Base-by-base conservation (phyloP, 53 echinoderm and acorn worm species). In the Zoroaster sp. region DNA sequence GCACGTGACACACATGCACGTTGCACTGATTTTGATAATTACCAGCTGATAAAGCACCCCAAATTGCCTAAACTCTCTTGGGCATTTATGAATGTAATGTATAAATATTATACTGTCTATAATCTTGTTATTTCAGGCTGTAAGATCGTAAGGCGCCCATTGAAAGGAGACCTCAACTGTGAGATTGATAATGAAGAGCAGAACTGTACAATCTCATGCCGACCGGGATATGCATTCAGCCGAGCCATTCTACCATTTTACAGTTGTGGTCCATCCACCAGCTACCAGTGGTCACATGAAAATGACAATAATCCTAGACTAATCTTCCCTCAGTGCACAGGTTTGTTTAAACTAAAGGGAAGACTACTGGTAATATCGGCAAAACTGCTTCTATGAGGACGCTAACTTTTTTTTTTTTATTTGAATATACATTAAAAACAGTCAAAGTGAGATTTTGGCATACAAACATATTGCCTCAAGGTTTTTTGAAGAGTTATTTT, bases 251-350 rank as follows among this genome's bases (percentile, higher is more conserved):
- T 42, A 35, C 53, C 53, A 39, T 30, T 20, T 32, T 93, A 93
- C 63, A 33, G 17, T 14, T 93, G 93, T 72, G 93, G 93, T 20
- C 76, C 74, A 25, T 41, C 55, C 7, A 45, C 86, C 18, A 83
- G 85, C 78, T 93, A 85, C 72, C 20, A 77, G 43, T 93, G 93
- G 93, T 89, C 76, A 39, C 93, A 93, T 54, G 54, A 93, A 37
- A 83, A 70, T 0, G 14, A 47, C 2, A 35, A 77, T 18, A 93
- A 89, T 35, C 83, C 77, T 31, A 21, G 39, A 37, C n/a, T 28
- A n/a, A 25, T 10, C 55, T 45, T 79, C 30, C 79, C 79, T 1
- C 35, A 36, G 63, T 79, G 47, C 15, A 47, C 47, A 47, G 47
- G 47, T 47, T 47, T n/a, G n/a, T n/a, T n/a, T n/a, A n/a, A n/a